Conservation (phyloP, 2,888 invertebrate genomes). For the Copidosoma aretas region DNA sequence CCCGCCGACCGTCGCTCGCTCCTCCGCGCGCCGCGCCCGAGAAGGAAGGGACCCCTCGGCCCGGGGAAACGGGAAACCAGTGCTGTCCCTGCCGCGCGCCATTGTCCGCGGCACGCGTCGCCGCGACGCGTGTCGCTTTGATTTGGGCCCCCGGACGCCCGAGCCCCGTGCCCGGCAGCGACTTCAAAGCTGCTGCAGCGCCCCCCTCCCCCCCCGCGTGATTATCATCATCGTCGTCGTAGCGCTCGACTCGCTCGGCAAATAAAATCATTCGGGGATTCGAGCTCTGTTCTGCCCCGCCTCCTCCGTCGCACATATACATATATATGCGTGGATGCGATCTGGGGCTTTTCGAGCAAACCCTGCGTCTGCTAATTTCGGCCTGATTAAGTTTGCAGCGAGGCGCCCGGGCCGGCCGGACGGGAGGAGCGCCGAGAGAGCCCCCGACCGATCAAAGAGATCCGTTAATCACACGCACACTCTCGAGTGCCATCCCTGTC, state of each 20-base stretch:
- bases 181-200: too few species aligned
- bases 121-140: conserved; percentile 54
- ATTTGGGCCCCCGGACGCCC: conserved; percentile 51
- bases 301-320: not conserved
- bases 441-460: conserved; percentile 20
- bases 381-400: conserved; percentile 26
- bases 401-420: not conserved
- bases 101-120: conserved; percentile 44
- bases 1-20: too few species aligned
- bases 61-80: too few species aligned
- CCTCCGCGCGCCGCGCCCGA: too few species aligned
- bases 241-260: conserved; percentile 33
- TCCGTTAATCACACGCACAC: too few species aligned
- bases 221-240: too few species aligned
- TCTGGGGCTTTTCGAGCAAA: conserved; percentile 31
- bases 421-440: not conserved
- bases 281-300: conserved; percentile 18
- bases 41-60: too few species aligned
- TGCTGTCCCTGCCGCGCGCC: conserved; percentile 25
- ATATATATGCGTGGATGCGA: not conserved
- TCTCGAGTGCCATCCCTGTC: too few species aligned
- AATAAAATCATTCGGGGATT: conserved; percentile 6
- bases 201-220: not conserved
- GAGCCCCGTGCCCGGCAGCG: conserved; percentile 9
- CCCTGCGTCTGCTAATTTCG: conserved; percentile 37